These are phyloP conservation scores for Salvelinus namaycush DNA, from an alignment of 2,113 vertebrate genomes.

Conservation along the genomic window DNA sequence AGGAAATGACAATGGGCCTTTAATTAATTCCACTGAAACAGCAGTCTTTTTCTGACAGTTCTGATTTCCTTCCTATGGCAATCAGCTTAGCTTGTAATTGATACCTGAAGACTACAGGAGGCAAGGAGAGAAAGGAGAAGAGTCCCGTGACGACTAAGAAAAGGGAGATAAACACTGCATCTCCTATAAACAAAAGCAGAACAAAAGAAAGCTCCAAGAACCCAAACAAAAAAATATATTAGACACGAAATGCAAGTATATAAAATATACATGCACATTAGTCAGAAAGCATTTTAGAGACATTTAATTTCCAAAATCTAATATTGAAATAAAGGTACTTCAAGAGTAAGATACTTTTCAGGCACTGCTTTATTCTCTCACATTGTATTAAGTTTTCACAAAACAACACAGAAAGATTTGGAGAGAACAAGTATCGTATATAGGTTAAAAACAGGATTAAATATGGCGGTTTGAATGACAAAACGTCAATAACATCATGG, in stretches of 20 bases:
- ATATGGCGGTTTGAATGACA: constrained; percentile 16
- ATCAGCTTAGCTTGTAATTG: constrained; percentile 38
- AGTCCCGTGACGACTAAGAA: background rate
- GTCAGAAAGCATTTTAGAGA: no score
- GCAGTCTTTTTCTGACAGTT: constrained; percentile 15
- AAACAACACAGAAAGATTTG: constrained; percentile 54
- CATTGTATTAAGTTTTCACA: constrained; percentile 61
- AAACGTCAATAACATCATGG: background rate
- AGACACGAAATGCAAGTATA: no score
- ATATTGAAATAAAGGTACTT: no score
- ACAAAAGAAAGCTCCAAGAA: no score
- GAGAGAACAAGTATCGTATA: constrained; percentile 41
- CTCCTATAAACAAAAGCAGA: no score
- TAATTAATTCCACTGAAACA: constrained; percentile 20
- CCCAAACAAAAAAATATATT: no score
- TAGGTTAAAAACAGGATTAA: constrained; percentile 14
- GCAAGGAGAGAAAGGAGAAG: background rate
- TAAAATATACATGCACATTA: no score
- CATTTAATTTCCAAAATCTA: no score
- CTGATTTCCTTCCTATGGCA: constrained; percentile 17
- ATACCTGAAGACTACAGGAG: constrained; percentile 11
- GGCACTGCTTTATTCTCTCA: constrained; percentile 71
- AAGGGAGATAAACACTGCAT: background rate
- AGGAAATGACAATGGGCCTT: constrained; percentile 21
- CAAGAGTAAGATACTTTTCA: constrained; percentile 31